A percentile compares a stretch with the other conserved stretches of the same genome.
Conservation (phyloP, 2,113 vertebrate species). For the Oryzias curvinotus region DNA sequence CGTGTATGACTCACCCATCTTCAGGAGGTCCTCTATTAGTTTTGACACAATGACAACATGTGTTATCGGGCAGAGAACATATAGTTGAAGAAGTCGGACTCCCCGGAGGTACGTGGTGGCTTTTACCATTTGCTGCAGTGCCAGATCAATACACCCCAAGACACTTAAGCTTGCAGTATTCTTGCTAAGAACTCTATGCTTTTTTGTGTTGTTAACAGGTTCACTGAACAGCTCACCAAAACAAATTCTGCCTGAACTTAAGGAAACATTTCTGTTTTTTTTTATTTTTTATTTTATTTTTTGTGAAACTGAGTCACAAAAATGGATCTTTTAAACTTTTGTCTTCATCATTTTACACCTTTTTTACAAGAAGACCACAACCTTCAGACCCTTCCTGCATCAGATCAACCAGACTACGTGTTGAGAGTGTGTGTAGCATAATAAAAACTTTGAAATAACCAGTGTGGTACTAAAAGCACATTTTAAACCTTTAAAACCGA, state of each 20-base stretch:
- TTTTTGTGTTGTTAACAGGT: conserved; percentile 20
- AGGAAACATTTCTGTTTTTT: conserved; percentile 1
- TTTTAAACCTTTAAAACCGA: no score
- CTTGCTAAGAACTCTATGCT: conserved; percentile 20
- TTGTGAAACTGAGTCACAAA: conserved; percentile 22
- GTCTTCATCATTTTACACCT: conserved; percentile 25
- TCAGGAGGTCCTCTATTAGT: conserved; percentile 33
- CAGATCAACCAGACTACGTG: conserved; percentile 12
- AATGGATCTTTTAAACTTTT: conserved; percentile 17
- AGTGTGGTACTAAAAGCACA: no score
- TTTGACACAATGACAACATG: conserved; percentile 61
- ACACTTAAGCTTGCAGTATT: conserved; percentile 8
- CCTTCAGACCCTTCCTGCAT: conserved; percentile 4
- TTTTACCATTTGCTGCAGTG: conserved; percentile 41
- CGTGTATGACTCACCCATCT: conserved; percentile 57
- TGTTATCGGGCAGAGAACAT: conserved; percentile 30
- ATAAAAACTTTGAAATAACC: neutral
- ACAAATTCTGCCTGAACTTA: conserved; percentile 4
- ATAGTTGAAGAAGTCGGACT: conserved; percentile 31
- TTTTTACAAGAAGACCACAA: conserved; percentile 21
- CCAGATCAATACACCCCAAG: conserved; percentile 48
- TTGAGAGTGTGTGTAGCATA: conserved; percentile 16
- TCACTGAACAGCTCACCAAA: conserved; percentile 3
- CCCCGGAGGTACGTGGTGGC: conserved; percentile 39
- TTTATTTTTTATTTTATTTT: neutral